phyloP scores from a whole-genome alignment of 92 coral and sea anemone species.

The Phenganax stokvisi region DNA sequence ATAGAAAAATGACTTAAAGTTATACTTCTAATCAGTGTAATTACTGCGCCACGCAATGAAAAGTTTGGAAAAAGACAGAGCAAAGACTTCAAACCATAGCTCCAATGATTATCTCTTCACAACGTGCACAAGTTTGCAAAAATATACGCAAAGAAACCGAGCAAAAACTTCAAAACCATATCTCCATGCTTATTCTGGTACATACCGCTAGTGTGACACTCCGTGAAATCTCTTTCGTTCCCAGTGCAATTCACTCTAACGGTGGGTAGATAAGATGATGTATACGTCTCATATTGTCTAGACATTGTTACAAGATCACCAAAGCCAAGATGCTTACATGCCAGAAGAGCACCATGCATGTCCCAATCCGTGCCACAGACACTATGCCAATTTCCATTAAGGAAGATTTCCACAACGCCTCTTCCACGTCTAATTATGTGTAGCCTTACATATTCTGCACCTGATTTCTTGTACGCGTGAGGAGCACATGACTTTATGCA shows the following conservation, averaged over 20 bases:
- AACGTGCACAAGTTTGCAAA: too few relatives aligned
- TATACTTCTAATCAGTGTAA: too few relatives aligned
- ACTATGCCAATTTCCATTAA: constrained; percentile 32
- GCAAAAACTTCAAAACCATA: too few relatives aligned
- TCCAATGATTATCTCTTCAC: too few relatives aligned
- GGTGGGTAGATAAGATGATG: background rate
- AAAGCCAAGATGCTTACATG: constrained; percentile 46
- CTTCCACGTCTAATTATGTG: background rate
- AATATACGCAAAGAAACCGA: too few relatives aligned
- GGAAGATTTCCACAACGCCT: constrained; percentile 38
- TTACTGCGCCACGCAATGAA: too few relatives aligned
- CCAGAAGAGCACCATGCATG: constrained; percentile 40
- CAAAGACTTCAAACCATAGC: too few relatives aligned
- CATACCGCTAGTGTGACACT: background rate
- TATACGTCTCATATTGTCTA: background rate
- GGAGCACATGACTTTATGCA: constrained; percentile 12
- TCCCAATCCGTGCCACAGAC: constrained; percentile 45
- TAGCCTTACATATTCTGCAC: constrained; percentile 35
- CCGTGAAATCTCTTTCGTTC: background rate
- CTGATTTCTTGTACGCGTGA: constrained; percentile 18
- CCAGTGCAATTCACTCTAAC: constrained; percentile 7
- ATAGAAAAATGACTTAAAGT: too few relatives aligned
- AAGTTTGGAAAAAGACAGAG: too few relatives aligned
- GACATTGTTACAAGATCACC: background rate
- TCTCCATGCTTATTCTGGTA: background rate